These are phyloP conservation scores for Julus scandinavius DNA, from an alignment of 2,888 invertebrate genomes.

Conservation along the genomic window DNA sequence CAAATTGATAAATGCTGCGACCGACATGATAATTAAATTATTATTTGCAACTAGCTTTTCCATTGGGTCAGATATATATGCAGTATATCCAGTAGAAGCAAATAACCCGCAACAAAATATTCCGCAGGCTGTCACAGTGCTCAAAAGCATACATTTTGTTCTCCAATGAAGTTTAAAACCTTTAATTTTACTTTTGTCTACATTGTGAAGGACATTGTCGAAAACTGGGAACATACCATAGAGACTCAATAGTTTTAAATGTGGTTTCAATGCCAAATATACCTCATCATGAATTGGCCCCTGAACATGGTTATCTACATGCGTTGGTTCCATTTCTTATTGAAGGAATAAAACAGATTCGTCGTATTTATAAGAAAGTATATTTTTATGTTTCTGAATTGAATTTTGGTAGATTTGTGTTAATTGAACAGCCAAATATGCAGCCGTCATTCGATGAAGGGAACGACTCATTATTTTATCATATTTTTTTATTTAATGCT, in stretches of 20 bases:
- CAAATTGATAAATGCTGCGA: background rate
- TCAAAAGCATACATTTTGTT: background rate
- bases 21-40: background rate
- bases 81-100: background rate
- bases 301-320: background rate
- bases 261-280: background rate
- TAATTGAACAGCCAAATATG: no score
- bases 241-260: background rate
- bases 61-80: background rate
- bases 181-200: background rate
- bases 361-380: background rate
- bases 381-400: no score
- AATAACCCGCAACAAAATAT: background rate
- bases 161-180: background rate
- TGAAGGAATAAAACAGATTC: background rate
- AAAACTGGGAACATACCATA: background rate
- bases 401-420: no score
- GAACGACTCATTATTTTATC: no score
- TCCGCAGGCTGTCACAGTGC: background rate
- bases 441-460: no score
- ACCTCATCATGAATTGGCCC: background rate
- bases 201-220: background rate
- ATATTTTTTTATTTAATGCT: no score
- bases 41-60: background rate
- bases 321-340: background rate